phyloP scores from a whole-genome alignment of 2,113 vertebrate genomes.

The Pan troglodytes region DNA sequence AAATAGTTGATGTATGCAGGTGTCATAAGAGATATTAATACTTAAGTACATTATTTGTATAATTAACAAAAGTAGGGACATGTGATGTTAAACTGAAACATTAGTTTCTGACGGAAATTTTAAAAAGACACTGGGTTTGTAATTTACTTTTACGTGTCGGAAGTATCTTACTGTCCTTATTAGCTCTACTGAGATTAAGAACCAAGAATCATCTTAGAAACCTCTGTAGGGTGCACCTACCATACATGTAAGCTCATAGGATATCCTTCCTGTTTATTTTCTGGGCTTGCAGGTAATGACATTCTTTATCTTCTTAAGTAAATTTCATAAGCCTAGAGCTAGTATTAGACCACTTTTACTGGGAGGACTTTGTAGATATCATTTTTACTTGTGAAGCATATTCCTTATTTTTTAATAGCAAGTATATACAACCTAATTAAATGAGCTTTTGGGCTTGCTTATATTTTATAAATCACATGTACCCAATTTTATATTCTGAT shows the following conservation, averaged over 20 bases:
- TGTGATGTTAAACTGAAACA: neutral
- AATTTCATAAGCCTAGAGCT: neutral
- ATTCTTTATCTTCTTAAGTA: neutral
- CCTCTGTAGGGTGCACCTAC: fast-evolving
- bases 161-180: neutral
- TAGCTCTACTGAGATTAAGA: neutral
- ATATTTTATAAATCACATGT: neutral
- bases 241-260: fast-evolving
- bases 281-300: neutral
- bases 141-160: neutral
- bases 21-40: neutral
- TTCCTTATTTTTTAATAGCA: neutral
- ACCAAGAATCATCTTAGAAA: neutral
- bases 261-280: neutral
- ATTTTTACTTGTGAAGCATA: neutral
- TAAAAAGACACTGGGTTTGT: neutral
- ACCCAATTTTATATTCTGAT: neutral
- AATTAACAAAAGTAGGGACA: neutral
- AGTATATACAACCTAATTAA: neutral
- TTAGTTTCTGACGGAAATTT: neutral
- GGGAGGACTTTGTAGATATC: neutral
- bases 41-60: neutral
- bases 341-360: neutral
- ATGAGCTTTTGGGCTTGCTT: neutral
- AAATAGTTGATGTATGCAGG: neutral